These are phyloP conservation scores for Ornithoptera alexandrae DNA, from an alignment of 2,888 invertebrate species.

Conservation along the genomic window DNA sequence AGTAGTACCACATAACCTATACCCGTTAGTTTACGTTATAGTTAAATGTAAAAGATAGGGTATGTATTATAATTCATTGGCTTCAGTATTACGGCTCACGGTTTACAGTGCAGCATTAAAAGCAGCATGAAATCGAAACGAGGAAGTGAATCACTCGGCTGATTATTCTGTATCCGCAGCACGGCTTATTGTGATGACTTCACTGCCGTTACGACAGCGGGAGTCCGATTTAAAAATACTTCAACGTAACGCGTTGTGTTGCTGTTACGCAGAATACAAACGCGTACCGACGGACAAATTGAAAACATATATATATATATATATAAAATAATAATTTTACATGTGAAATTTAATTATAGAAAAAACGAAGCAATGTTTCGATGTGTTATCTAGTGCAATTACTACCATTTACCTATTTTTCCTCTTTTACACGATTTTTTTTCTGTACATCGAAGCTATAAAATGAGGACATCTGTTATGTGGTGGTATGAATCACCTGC, in stretches of 20 bases:
- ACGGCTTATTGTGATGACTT: constrained; percentile 41
- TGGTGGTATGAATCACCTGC: too few species aligned
- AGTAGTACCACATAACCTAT: too few species aligned
- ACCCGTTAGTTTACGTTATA: too few species aligned
- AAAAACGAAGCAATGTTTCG: too few species aligned
- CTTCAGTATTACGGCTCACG: not conserved
- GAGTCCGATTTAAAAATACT: constrained; percentile 36
- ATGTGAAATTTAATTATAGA: not conserved
- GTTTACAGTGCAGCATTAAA: not conserved
- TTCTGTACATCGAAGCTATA: too few species aligned
- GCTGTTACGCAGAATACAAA: constrained; percentile 19
- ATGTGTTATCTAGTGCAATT: too few species aligned
- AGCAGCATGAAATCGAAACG: constrained; percentile 13
- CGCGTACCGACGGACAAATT: constrained; percentile 15
- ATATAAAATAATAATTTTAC: not conserved
- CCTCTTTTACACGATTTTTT: too few species aligned
- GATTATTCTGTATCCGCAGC: constrained; percentile 37
- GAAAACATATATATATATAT: not conserved
- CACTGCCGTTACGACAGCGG: constrained; percentile 34
- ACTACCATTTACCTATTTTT: too few species aligned
- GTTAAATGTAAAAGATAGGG: too few species aligned
- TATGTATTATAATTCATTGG: too few species aligned
- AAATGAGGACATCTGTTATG: too few species aligned
- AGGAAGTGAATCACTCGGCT: constrained; percentile 41
- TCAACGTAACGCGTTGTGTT: constrained; percentile 13